phyloP scores from a whole-genome alignment of 2,888 invertebrate genomes.

The Drosophila imparisetae region DNA sequence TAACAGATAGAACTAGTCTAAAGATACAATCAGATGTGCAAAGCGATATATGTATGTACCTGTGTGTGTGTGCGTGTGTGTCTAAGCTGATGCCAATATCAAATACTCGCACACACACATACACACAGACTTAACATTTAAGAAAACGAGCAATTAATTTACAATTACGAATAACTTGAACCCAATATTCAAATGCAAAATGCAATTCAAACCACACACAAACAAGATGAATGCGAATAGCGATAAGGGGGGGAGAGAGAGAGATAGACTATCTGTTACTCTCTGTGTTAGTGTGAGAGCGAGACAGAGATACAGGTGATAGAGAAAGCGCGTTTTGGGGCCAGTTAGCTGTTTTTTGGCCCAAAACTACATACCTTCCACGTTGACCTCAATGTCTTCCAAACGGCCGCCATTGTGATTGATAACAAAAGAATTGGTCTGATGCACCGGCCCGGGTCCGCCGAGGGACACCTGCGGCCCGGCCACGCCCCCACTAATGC shows the following conservation, averaged over 20 bases:
- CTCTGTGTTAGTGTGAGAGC: slow-evolving; percentile 27
- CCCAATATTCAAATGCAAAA: slow-evolving; percentile 47
- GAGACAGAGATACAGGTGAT: slow-evolving; percentile 4
- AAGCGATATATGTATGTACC: slow-evolving; percentile 30
- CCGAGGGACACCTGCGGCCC: slow-evolving; percentile 90
- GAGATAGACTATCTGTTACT: neutral
- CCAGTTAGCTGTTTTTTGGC: slow-evolving; percentile 10
- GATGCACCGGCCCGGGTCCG: slow-evolving; percentile 90
- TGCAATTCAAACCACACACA: slow-evolving; percentile 31
- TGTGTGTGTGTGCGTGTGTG: slow-evolving; percentile 39
- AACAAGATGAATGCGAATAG: slow-evolving; percentile 37
- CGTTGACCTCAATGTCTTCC: slow-evolving; percentile 97
- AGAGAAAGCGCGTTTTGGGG: slow-evolving; percentile 13
- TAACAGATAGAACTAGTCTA: slow-evolving; percentile 28
- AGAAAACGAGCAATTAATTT: slow-evolving; percentile 64
- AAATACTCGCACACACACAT: slow-evolving; percentile 25
- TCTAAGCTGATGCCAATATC: slow-evolving; percentile 23
- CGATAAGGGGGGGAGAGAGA: slow-evolving; percentile 8
- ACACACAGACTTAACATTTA: slow-evolving; percentile 45
- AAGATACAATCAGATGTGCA: slow-evolving; percentile 21
- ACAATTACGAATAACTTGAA: slow-evolving; percentile 63
- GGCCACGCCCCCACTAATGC: slow-evolving; percentile 88
- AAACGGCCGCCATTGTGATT: slow-evolving; percentile 94
- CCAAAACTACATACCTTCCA: slow-evolving; percentile 90
- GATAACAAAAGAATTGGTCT: slow-evolving; percentile 89